Percentiles rank a stretch among this genome's conserved stretches.
Conservation (phyloP, 2,888 invertebrate species). For the Sturmia bella region DNA sequence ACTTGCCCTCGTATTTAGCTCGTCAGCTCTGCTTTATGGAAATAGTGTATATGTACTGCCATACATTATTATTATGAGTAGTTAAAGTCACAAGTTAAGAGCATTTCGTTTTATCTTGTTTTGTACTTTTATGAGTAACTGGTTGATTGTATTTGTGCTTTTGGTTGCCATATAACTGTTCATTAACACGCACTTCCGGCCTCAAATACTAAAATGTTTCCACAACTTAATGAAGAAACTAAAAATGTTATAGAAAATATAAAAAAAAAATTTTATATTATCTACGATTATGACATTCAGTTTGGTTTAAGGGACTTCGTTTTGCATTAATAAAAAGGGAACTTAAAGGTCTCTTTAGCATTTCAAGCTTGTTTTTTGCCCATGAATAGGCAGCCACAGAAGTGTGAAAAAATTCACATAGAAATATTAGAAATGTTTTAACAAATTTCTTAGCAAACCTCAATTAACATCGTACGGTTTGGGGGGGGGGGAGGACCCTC, state of each 20-base stretch:
- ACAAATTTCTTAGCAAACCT: no score
- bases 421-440: no score
- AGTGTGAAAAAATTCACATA: no score
- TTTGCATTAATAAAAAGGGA: not conserved
- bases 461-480: no score
- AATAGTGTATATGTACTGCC: no score
- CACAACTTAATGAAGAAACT: not conserved
- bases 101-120: not conserved
- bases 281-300: slow-evolving; percentile 6
- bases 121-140: not conserved
- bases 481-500: no score
- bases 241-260: not conserved
- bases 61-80: not conserved
- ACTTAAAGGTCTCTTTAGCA: no score
- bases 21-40: not conserved
- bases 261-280: not conserved
- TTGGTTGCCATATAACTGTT: slow-evolving; percentile 12
- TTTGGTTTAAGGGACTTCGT: no score
- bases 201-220: not conserved
- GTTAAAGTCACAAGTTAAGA: not conserved
- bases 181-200: slow-evolving; percentile 24
- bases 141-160: not conserved
- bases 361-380: no score
- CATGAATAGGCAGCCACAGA: no score
- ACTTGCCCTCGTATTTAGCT: not conserved